Base-by-base conservation (phyloP, 1,140 invertebrate genomes). In the Hyles vespertilio region DNA sequence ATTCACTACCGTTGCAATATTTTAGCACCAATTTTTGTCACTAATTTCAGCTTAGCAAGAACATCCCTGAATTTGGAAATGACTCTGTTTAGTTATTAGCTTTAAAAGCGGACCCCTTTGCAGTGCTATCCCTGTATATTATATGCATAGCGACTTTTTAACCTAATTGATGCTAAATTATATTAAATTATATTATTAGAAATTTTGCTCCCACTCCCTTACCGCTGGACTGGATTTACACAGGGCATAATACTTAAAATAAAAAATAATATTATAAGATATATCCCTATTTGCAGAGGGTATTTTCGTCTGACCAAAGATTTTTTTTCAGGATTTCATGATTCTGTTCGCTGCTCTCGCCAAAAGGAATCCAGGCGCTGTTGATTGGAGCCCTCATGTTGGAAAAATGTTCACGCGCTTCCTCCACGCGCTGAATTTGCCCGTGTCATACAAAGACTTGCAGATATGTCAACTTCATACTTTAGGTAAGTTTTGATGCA, bases 341-440 rank as follows among this genome's bases (percentile, higher is more conserved):
- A 90, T 89, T 58, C 80, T 97, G 43, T 93, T 98, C 77, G 91
- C 94, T 2, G 91, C 92, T 59, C 79, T 97, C 5, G 94, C 96
- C 1, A 89, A 89, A 58, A 89, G 92, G 61, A 96, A 95, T 79
- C 93, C 96, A 59, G 97, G 97, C 1, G 93, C 94, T 46, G 94
- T 98, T 56, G 93, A 98, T 72, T 99, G 97, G 96, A 92, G 93
- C 59, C 94, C 95, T 0, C 91, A 96, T 74, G 90, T 96, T 40
- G 93, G 95, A 0, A 88, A 93, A 59, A 95, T 98, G 89, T 98
- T 97, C 77, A 94, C 93, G 3, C 91, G 94, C 66, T 93, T 98
- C 69, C 79, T 96, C 46, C 90, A 94, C 52, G 92, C 92, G 52
- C 92, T 98, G 51, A 93, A 95, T 74, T 89, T 98, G 12, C 95